phyloP scores from a whole-genome alignment of 2,113 vertebrate species.

The Mormyrus lacerda region DNA sequence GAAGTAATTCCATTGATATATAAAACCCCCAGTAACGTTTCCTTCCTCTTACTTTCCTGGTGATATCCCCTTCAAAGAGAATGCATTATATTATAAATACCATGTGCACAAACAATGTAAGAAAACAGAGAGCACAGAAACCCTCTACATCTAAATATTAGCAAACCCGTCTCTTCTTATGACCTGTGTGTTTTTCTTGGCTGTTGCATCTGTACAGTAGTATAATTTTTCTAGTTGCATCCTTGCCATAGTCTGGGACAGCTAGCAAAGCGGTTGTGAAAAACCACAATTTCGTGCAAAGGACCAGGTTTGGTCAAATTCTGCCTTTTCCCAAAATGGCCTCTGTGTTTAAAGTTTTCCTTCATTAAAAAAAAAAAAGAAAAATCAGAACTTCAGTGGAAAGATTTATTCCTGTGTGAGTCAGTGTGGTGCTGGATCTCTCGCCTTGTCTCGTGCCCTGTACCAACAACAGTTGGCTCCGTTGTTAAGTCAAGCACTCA shows the following conservation, averaged over 20 bases:
- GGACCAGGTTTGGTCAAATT: not conserved
- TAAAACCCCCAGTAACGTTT: conserved; percentile 45
- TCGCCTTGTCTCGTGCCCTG: not conserved
- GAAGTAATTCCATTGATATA: conserved; percentile 50
- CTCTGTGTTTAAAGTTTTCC: conserved; percentile 15
- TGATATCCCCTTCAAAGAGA: conserved; percentile 48
- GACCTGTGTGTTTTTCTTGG: conserved; percentile 10
- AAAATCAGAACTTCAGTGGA: conserved; percentile 2
- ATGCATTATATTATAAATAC: conserved; percentile 22
- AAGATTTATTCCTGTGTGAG: conserved; percentile 22
- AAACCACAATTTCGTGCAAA: conserved; percentile 11
- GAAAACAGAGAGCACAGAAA: conserved; percentile 12
- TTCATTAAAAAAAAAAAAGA: not conserved
- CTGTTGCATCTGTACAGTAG: not conserved
- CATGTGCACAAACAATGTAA: conserved; percentile 4
- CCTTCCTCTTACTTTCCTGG: conserved; percentile 46
- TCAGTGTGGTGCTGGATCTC: conserved; percentile 12
- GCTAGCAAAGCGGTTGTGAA: conserved; percentile 13
- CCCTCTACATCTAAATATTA: not conserved
- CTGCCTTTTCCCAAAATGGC: not conserved
- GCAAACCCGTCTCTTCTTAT: not conserved
- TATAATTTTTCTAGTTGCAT: conserved; percentile 18
- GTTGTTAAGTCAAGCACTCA: not conserved
- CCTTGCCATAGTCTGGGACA: not conserved
- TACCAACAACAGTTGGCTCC: not conserved